Evolutionary conservation across 2,113 vertebrate genomes (phyloP).

Genomic region (Sialia sialis): DNA sequence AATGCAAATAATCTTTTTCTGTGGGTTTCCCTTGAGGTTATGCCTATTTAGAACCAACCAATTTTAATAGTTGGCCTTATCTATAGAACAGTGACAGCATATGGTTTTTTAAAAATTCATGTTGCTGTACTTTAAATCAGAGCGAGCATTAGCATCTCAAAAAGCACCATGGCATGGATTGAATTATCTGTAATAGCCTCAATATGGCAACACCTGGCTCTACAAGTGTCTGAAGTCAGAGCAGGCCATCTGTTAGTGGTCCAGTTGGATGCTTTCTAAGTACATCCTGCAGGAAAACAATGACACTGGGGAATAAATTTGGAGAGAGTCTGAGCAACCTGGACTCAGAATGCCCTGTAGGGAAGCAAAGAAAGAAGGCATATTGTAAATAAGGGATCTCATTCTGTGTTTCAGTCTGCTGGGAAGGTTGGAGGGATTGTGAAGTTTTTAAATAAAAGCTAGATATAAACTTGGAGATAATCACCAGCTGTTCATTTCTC

Average conservation of each 20-base stretch:
- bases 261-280: constrained; percentile 25
- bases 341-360: background rate
- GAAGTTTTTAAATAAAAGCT: constrained; percentile 50
- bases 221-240: constrained; percentile 45
- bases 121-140: background rate
- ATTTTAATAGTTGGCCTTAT: background rate
- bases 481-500: constrained; percentile 37
- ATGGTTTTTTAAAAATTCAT: constrained; percentile 13
- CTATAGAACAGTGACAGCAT: background rate
- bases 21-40: background rate
- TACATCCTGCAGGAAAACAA: background rate
- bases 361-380: background rate
- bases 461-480: constrained; percentile 30
- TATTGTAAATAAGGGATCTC: background rate
- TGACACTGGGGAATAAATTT: background rate
- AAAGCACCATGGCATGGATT: constrained; percentile 2
- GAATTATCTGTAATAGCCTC: constrained; percentile 48
- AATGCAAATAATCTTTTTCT: background rate
- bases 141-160: constrained; percentile 35
- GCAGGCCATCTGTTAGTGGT: constrained; percentile 9
- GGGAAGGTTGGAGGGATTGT: background rate
- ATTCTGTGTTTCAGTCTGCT: background rate
- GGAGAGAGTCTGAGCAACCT: background rate
- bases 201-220: constrained; percentile 39
- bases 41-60: background rate